Evolutionary conservation across 2,888 invertebrate species (phyloP), one percentile per base, ranked within the genome.

Genomic region (Eurytoma californica): DNA sequence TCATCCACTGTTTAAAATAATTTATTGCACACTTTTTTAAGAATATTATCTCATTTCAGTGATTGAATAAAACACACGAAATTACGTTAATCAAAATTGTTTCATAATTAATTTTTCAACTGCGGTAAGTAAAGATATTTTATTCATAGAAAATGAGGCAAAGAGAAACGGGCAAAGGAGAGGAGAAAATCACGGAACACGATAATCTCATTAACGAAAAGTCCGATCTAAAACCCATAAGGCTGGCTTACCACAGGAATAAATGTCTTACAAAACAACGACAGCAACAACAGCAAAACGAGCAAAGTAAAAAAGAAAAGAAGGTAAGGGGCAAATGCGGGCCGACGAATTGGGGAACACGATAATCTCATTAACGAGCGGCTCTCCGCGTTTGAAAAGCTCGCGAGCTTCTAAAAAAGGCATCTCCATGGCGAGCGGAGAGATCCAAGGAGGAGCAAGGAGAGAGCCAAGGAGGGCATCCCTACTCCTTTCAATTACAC

Each of bases 401-500:
- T 13, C n/a, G 20, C 58, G 51, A 16, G n/a, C 28, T 60, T 28
- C 9, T 9, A 9, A 39, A 9, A 63, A 63, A 68, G 30, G 16
- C n/a, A 68, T 70, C n/a, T 14, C 14, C 20, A 58, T 28, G 39
- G 24, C 24, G 24, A 24, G 24, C 49, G 47, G 39, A 74, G 20
- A 20, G 2, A 53, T 14, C 68, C 9, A 68, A 61, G 18, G 18
- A 61, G 72, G 12, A 58, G 47, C 7, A 39, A 12, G 18, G 39
- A 18, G 39, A 57, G 55, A 57, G 20, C 14, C 7, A 61, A 51
- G 53, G n/a, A 1, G 3, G 20, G 16, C 55, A 14, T 58, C 47
- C 57, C 47, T 55, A n/a, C 55, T 65, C 39, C 65, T 67, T 67
- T 74, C 67, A 74, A 74, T 74, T 74, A 74, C 67, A 67, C 39